Evolutionary conservation across 2,797 vertebrate genomes (phyloP).

Genomic region (Poeciliopsis gracilis): DNA sequence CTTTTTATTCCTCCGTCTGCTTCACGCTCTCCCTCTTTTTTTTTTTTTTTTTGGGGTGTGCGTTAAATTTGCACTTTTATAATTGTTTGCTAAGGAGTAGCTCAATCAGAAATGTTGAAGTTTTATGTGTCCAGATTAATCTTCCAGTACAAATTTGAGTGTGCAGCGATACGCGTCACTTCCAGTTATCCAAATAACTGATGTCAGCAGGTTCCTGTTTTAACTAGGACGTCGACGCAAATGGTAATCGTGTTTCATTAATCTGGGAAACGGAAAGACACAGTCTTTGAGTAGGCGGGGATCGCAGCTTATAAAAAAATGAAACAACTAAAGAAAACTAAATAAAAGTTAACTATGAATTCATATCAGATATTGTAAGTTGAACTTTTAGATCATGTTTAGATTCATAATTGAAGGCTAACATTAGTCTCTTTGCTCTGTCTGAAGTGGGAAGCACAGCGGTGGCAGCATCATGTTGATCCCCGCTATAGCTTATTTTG

Average conservation of each 20-base stretch:
- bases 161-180: not conserved
- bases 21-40: conserved; percentile 49
- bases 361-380: not conserved
- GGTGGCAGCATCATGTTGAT: not conserved
- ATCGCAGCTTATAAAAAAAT: not conserved
- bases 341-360: not conserved
- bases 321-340: not conserved
- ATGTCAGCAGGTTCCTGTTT: not conserved
- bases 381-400: not conserved
- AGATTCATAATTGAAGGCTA: not conserved
- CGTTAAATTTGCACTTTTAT: conserved; percentile 38
- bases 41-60: conserved; percentile 30
- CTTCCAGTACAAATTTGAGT: not conserved
- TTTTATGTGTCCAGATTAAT: not conserved
- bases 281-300: not conserved
- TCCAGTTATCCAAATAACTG: not conserved
- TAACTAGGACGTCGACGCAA: not conserved
- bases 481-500: no score
- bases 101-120: conserved; percentile 54
- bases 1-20: conserved; percentile 47
- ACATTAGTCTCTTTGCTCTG: not conserved
- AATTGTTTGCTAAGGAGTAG: conserved; percentile 51
- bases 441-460: not conserved
- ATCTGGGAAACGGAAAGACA: not conserved
- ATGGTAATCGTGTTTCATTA: not conserved